These are phyloP conservation scores for Varecia variegata DNA, from an alignment of 2,797 vertebrate genomes.

Conservation along the genomic window DNA sequence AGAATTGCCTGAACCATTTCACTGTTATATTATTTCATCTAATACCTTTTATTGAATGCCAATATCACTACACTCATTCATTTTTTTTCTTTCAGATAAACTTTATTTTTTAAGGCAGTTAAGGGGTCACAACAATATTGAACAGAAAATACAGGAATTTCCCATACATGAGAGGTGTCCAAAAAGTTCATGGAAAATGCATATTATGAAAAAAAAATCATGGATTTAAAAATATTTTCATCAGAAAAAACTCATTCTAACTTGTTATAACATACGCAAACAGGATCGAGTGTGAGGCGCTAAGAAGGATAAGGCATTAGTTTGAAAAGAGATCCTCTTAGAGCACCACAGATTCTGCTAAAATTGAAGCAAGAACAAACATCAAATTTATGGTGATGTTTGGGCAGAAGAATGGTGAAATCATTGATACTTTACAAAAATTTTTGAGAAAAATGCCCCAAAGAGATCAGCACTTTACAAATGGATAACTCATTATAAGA, in stretches of 20 bases:
- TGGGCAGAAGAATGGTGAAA: background rate
- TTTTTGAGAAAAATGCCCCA: background rate
- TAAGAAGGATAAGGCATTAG: background rate
- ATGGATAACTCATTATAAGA: background rate
- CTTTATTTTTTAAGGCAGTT: background rate
- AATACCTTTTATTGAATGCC: background rate
- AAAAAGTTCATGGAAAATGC: background rate
- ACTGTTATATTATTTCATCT: background rate
- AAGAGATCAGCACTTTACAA: background rate
- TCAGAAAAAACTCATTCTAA: background rate
- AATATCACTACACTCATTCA: background rate
- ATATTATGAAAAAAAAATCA: background rate
- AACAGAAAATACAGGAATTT: background rate
- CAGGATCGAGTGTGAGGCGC: background rate
- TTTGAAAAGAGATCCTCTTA: background rate
- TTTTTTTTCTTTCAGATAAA: background rate
- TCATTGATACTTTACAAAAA: background rate
- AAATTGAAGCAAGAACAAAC: background rate
- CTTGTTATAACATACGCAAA: background rate
- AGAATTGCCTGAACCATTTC: background rate
- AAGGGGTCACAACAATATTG: background rate
- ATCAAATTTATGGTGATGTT: background rate
- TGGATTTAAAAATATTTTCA: background rate
- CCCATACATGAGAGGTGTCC: background rate
- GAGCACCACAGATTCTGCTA: background rate